Base-by-base conservation (phyloP, 1,140 invertebrate genomes). In the Neuroterus valhalla region DNA sequence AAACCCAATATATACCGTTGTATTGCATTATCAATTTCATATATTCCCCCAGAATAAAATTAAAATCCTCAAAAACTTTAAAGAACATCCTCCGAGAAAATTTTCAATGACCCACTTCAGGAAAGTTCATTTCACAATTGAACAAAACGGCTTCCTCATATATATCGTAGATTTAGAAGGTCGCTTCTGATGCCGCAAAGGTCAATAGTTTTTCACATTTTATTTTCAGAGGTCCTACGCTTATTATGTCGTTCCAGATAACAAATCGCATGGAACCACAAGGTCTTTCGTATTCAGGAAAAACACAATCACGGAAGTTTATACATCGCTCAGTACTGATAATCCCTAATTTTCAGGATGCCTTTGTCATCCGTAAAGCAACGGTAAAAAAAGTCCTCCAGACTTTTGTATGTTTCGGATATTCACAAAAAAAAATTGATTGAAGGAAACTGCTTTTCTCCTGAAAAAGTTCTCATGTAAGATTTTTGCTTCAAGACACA, bases 141-240 rank as follows among this genome's bases (percentile, higher is more conserved):
- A 48, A 48, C n/a, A n/a, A 48, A 48, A 17, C 17, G 8, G 17
- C 17, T 48, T 48, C 17, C 46, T 48, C 46, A 48, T 17, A 17
- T 48, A 19, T 48, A 48, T 48, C 46, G 8, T 0, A 19, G 45
- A 46, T 1, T n/a, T 8, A 6, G 46, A 48, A 48, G 46, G 46
- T 48, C 46, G 46, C 15, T 8, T 48, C 17, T 15, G 46, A 48
- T 17, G 46, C 46, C 4, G 10, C 31, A 38, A n/a, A 48, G 46
- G 17, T 17, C 19, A 21, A 55, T 55, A 55, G 52, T 55, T 55
- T 55, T 23, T 55, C 4, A 15, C 21, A 15, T 23, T 26, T 55
- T 55, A 55, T 55, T 55, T 55, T 55, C 52, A 55, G 21, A 26
- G 52, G 52, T 26, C 52, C 52, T 55, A 55, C 21, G 12, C 21